Conservation (phyloP, 30 jellyfish, hydroid and myxozoan species). For the Morbakka virulenta region DNA sequence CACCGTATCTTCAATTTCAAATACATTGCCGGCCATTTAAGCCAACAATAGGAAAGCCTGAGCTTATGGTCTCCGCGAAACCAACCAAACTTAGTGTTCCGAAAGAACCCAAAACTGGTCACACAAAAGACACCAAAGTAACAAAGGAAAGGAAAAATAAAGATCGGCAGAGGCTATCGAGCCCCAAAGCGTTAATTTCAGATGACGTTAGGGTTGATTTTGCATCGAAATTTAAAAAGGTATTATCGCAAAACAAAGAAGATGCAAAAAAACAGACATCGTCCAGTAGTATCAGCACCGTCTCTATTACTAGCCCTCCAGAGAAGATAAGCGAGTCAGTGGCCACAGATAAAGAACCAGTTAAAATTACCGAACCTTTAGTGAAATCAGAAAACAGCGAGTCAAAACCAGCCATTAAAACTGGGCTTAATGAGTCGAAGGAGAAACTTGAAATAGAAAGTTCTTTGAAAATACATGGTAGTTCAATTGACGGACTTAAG, state of each 20-base stretch:
- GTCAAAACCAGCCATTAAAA: not conserved
- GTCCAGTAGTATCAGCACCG: not conserved
- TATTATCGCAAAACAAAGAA: not conserved
- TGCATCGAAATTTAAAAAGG: not conserved
- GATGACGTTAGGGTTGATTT: not conserved
- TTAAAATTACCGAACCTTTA: not conserved
- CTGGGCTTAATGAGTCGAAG: not conserved
- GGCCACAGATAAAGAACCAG: not conserved
- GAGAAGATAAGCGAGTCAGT: not conserved
- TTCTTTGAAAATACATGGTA: not conserved
- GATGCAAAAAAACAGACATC: not conserved
- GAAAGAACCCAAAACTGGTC: not conserved
- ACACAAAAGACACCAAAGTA: not conserved
- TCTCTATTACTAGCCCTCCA: not conserved
- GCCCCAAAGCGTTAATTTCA: not conserved
- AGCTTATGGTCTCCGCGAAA: not conserved
- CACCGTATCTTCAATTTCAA: constrained; percentile 68
- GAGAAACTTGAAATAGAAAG: not conserved
- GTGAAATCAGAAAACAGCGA: not conserved
- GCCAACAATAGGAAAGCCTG: constrained; percentile 52
- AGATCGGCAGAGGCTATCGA: not conserved
- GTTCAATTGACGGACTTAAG: not conserved
- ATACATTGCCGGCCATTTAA: constrained; percentile 91
- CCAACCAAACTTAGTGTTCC: not conserved
- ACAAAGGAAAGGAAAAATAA: not conserved